Conservation (phyloP, 2,797 vertebrate genomes). For the Clarias fuscus region DNA sequence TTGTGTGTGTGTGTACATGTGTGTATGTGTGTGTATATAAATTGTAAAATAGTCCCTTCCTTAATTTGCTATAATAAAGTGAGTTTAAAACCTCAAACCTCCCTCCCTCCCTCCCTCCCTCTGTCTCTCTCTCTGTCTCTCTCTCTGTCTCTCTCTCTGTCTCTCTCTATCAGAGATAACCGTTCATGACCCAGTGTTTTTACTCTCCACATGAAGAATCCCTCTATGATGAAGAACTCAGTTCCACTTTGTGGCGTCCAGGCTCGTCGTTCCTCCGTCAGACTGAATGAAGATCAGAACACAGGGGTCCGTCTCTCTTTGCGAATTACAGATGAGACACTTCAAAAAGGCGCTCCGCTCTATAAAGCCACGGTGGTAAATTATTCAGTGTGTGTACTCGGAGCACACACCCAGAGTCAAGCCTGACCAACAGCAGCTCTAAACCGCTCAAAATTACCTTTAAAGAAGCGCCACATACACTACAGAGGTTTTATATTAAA, state of each 20-base stretch:
- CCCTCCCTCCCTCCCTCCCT: neutral
- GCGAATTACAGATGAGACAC: slow-evolving; percentile 53
- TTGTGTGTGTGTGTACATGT: no score
- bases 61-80: no score
- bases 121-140: neutral
- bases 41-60: no score
- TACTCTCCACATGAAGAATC: neutral
- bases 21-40: no score
- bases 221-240: neutral
- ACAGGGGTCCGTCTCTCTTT: slow-evolving; percentile 29
- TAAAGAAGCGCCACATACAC: neutral
- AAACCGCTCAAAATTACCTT: neutral
- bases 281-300: slow-evolving; percentile 25
- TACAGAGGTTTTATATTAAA: no score
- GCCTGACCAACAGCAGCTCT: neutral
- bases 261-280: neutral
- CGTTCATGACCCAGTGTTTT: neutral
- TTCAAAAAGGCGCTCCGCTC: slow-evolving; percentile 50
- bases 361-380: slow-evolving; percentile 47
- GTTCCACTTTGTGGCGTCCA: neutral
- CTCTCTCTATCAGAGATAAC: neutral
- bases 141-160: neutral
- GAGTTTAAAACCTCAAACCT: neutral
- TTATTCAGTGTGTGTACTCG: slow-evolving; percentile 54
- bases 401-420: slow-evolving; percentile 26